Base-by-base conservation (phyloP, 2,888 invertebrate species). In the Lissocephala sabroskyi region DNA sequence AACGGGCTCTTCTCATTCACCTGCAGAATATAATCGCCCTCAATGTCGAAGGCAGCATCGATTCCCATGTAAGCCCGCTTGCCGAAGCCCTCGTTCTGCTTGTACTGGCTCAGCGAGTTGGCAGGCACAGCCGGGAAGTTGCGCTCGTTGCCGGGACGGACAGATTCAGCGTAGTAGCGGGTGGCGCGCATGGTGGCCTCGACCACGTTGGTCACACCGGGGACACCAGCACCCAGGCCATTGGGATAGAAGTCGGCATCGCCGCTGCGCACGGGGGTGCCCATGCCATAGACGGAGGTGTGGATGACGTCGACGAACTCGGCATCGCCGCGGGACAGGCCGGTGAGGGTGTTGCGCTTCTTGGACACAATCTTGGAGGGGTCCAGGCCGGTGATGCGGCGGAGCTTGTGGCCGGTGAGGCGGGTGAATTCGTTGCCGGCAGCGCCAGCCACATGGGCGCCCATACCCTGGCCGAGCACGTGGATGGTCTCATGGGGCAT, bases 201-300 rank as follows among this genome's bases (percentile, higher is more conserved):
- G 2, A 83, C 45, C 42, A 83, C 70, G 39, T 82, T 79, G 2
- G 74, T 57, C 6, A 80, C 64, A 6, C 82, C 83, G 50, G 82
- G 78, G n/a, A 75, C 80, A 39, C 61, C 65, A 6, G 58, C 52
- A 1, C 50, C 45, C 0, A 66, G 80, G 6, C 82, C 83, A 45
- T 82, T 82, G 16, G 85, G 84, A 43, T 79, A 84, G 70, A 83
- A 84, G 43, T 84, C 84, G 52, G 67, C 82, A 61, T 84, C 77
- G 26, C 80, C 84, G 40, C 55, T 28, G 13, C 80, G 74, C 3
- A 56, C 43, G 6, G 59, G 49, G 10, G 65, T 71, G 41, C 83
- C 82, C 65, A 78, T 65, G 44, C 78, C 80, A 10, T 65, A 73
- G 45, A 57, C 56, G 1, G 84, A 80, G n/a, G 82, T 77, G 45